Evolutionary conservation across 30 jellyfish, hydroid and myxozoan genomes (phyloP).

Genomic region (Turritopsis dohrnii): DNA sequence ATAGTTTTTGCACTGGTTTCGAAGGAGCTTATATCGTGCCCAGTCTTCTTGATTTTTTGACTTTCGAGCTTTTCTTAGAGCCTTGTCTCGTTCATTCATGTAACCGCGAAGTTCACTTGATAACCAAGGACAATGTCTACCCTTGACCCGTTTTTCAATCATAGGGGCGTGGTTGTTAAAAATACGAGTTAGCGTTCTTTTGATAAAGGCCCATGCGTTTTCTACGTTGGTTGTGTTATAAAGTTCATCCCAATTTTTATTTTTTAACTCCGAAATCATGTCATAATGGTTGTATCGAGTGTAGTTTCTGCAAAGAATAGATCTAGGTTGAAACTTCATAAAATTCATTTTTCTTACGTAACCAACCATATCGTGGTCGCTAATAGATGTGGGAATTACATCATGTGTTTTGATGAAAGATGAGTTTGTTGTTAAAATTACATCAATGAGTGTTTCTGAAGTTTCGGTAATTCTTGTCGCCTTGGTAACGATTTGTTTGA

Average conservation of each 20-base stretch:
- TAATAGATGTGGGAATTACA: constrained; percentile 6
- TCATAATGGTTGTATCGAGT: too few species aligned
- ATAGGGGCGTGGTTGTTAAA: background rate
- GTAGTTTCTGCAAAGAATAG: background rate
- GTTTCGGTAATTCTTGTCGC: background rate
- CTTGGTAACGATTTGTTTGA: background rate
- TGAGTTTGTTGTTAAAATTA: constrained; percentile 11
- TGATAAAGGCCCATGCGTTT: background rate
- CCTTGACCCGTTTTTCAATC: background rate
- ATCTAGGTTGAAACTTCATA: background rate
- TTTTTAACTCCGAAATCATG: background rate
- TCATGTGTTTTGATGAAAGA: background rate
- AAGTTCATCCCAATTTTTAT: background rate
- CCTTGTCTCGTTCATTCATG: background rate
- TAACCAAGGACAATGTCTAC: background rate
- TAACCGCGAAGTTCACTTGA: background rate
- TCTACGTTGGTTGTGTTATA: background rate
- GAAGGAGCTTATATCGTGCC: background rate
- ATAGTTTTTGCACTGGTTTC: background rate
- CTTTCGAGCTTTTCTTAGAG: background rate
- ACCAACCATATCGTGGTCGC: constrained; percentile 1
- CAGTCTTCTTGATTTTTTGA: background rate
- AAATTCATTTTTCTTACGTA: background rate
- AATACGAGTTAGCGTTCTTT: background rate
- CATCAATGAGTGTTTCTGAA: background rate